These are phyloP conservation scores for Ricordea florida DNA, from an alignment of 92 coral and sea anemone species.

Conservation along the genomic window DNA sequence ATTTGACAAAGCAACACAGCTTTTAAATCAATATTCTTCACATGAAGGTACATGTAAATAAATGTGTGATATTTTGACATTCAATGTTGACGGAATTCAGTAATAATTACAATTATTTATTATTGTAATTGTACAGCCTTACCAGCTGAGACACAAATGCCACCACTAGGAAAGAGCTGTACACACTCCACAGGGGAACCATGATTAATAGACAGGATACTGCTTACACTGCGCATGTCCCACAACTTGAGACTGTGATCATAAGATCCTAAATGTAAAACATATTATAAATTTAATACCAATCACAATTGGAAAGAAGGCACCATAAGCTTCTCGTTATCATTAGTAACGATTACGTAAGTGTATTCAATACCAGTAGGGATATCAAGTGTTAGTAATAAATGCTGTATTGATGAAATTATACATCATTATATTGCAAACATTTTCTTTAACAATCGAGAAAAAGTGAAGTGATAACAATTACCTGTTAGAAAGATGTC, in stretches of 20 bases:
- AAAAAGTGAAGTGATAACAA: too few relatives aligned
- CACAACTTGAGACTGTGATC: slow-evolving; percentile 93
- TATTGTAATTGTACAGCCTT: background rate
- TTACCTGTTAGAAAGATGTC: slow-evolving; percentile 92
- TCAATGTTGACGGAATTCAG: background rate
- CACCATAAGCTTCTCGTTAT: too few relatives aligned
- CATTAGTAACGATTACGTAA: too few relatives aligned
- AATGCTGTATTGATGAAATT: too few relatives aligned
- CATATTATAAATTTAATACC: background rate
- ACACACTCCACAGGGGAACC: slow-evolving; percentile 93
- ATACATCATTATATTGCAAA: too few relatives aligned
- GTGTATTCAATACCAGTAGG: too few relatives aligned
- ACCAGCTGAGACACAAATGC: slow-evolving; percentile 95
- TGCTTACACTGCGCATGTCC: slow-evolving; percentile 78
- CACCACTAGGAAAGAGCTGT: slow-evolving; percentile 83
- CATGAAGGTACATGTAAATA: too few relatives aligned
- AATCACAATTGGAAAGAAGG: background rate
- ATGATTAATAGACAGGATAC: slow-evolving; percentile 85
- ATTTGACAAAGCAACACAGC: too few relatives aligned
- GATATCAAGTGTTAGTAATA: too few relatives aligned
- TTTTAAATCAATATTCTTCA: too few relatives aligned
- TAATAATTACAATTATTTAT: background rate
- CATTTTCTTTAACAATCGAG: too few relatives aligned
- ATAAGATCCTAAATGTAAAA: slow-evolving; percentile 72
- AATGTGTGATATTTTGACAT: too few relatives aligned